Conservation (phyloP, 1,140 invertebrate genomes). For the Drosophila bipectinata region DNA sequence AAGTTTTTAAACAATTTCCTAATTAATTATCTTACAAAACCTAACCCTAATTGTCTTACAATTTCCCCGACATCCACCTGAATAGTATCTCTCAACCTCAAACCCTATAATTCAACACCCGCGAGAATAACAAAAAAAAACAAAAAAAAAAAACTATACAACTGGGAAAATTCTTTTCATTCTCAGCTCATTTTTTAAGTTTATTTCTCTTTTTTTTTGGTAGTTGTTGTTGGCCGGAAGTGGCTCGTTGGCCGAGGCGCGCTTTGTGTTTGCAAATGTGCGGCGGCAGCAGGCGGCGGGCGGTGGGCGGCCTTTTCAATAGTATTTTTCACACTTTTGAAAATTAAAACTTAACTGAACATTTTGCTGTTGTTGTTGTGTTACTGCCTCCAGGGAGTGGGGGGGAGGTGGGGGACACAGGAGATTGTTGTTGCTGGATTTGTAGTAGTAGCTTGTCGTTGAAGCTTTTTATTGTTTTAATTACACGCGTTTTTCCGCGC, state of each 20-base stretch:
- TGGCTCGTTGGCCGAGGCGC: slow-evolving; percentile 66
- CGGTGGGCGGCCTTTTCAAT: slow-evolving; percentile 60
- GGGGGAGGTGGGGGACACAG: too few species aligned
- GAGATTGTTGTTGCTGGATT: slow-evolving; percentile 1
- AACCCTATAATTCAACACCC: slow-evolving; percentile 25
- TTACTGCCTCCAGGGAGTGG: neutral
- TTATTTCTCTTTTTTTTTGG: slow-evolving; percentile 19
- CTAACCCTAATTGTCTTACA: too few species aligned
- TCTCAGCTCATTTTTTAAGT: slow-evolving; percentile 20
- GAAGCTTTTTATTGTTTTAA: slow-evolving; percentile 77
- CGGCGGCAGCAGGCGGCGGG: too few species aligned
- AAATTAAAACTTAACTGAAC: slow-evolving; percentile 81
- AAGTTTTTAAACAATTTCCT: too few species aligned
- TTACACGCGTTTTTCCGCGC: slow-evolving; percentile 78
- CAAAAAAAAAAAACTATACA: slow-evolving; percentile 8
- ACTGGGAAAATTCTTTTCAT: slow-evolving; percentile 28
- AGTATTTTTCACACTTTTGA: slow-evolving; percentile 80
- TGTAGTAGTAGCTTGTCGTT: slow-evolving; percentile 37
- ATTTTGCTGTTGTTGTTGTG: slow-evolving; percentile 48
- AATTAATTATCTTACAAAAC: too few species aligned
- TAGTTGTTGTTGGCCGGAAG: slow-evolving; percentile 58
- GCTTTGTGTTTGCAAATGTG: slow-evolving; percentile 44
- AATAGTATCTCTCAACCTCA: slow-evolving; percentile 4
- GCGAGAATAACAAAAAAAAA: neutral
- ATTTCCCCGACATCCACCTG: slow-evolving; percentile 1